A percentile compares a stretch with the other conserved stretches of the same genome.
phyloP scores from a whole-genome alignment of 2,113 vertebrate species.

The Loxodonta africana region DNA sequence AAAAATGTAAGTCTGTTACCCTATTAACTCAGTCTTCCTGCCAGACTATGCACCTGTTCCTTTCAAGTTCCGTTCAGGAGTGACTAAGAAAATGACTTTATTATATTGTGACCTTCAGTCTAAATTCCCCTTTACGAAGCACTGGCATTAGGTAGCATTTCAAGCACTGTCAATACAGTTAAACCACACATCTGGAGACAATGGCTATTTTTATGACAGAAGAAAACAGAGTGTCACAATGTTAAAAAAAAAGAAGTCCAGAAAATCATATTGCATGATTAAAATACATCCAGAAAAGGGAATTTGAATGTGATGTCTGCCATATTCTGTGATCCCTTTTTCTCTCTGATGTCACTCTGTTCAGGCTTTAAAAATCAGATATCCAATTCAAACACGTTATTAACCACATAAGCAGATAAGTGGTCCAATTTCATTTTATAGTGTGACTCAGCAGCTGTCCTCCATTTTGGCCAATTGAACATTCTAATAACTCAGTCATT shows the following conservation, averaged over 20 bases:
- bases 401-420: neutral
- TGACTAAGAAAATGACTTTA: slow-evolving; percentile 66
- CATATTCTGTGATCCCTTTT: neutral
- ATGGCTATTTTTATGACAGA: neutral
- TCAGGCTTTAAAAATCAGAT: slow-evolving; percentile 37
- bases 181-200: neutral
- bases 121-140: slow-evolving; percentile 20
- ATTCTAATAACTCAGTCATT: slow-evolving; percentile 73
- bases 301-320: neutral
- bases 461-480: neutral
- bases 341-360: neutral
- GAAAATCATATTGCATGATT: neutral
- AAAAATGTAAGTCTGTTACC: neutral
- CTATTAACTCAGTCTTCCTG: neutral
- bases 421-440: slow-evolving; percentile 45
- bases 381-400: slow-evolving; percentile 17
- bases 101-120: slow-evolving; percentile 66
- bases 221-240: neutral
- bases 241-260: neutral
- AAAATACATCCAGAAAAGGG: neutral
- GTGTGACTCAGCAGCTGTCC: slow-evolving; percentile 56
- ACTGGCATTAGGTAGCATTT: neutral
- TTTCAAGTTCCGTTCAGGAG: slow-evolving; percentile 64
- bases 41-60: slow-evolving; percentile 66
- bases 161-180: neutral